Evolutionary conservation across 2,797 vertebrate species (phyloP), one percentile per base, ranked within the genome.

Genomic region (Lateolabrax maculatus): DNA sequence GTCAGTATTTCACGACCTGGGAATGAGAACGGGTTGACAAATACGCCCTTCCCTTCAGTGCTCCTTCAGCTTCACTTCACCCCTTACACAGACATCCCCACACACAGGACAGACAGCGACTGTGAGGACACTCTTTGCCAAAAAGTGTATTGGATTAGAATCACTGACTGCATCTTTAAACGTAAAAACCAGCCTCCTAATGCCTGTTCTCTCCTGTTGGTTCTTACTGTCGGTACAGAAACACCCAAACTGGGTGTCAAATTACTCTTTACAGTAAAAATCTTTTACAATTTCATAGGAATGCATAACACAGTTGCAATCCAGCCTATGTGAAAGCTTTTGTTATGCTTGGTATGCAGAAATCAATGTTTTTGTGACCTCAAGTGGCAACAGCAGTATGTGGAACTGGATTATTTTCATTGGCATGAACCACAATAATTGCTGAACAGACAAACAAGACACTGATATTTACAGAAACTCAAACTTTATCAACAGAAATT

Each of bases 401-500:
- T 29, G 18, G 3, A 64, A 46, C 0, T 39, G 10, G 9, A 25
- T 7, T 9, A 19, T 68, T 72, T 65, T 58, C 37, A 29, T 43
- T 36, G 43, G 44, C 8, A 43, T 34, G 21, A 53, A 43, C 31
- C 52, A 49, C 9, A 39, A 23, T 34, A 62, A 55, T n/a, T 60
- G 31, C 18, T 13, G 23, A 71, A 37, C 19, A 27, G 29, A 43
- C 58, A 72, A 75, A 62, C 41, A 62, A 61, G 64, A 39, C 39
- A 57, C 3, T 52, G 23, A 10, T 39, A 69, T 73, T 76, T n/a
- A 67, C 44, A 81, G 18, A 74, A 68, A 49, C 19, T 71, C 29
- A 52, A 53, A 81, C 61, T 64, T 71, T 39, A 84, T 75, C 41
- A 71, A 44, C 6, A 68, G 19, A 49, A 77, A 81, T 65, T 67